These are phyloP conservation scores for Lepus europaeus DNA, from an alignment of 2,113 vertebrate genomes.

Conservation along the genomic window DNA sequence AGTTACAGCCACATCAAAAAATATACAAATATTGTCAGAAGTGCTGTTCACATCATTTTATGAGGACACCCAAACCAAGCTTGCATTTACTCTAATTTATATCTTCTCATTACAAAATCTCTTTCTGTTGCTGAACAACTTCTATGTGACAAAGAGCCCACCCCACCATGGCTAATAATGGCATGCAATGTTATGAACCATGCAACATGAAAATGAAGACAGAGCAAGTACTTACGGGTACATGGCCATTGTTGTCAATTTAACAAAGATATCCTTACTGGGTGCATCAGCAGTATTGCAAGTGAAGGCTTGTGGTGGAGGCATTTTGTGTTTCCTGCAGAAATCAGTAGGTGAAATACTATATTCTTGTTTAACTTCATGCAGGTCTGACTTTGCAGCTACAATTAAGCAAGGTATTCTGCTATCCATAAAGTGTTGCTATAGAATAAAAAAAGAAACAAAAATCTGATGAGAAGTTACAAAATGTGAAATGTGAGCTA, in stretches of 20 bases:
- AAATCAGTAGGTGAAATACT: slow-evolving; percentile 95
- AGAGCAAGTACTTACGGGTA: slow-evolving; percentile 95
- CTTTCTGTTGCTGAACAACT: slow-evolving; percentile 89
- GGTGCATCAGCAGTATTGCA: slow-evolving; percentile 94
- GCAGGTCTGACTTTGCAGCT: slow-evolving; percentile 97
- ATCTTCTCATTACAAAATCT: slow-evolving; percentile 83
- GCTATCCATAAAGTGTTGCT: slow-evolving; percentile 99
- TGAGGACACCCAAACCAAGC: slow-evolving; percentile 65
- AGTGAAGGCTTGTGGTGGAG: slow-evolving; percentile 97
- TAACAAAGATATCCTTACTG: slow-evolving; percentile 96
- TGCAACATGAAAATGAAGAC: slow-evolving; percentile 56
- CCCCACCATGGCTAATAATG: slow-evolving; percentile 79
- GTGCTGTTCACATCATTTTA: slow-evolving; percentile 14
- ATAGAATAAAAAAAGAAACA: slow-evolving; percentile 71
- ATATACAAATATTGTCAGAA: slow-evolving; percentile 47
- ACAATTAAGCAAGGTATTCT: slow-evolving; percentile 97
- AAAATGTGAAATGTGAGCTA: slow-evolving; percentile 55
- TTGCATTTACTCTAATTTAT: slow-evolving; percentile 65
- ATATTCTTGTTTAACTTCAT: slow-evolving; percentile 95
- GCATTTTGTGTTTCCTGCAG: slow-evolving; percentile 99
- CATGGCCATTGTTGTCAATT: slow-evolving; percentile 99
- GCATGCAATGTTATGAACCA: slow-evolving; percentile 85
- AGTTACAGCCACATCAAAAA: slow-evolving; percentile 54
- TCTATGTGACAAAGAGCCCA: slow-evolving; percentile 73
- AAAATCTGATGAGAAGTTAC: slow-evolving; percentile 55